phyloP scores from a whole-genome alignment of 2,797 vertebrate species.

The Sebastes oblongus region DNA sequence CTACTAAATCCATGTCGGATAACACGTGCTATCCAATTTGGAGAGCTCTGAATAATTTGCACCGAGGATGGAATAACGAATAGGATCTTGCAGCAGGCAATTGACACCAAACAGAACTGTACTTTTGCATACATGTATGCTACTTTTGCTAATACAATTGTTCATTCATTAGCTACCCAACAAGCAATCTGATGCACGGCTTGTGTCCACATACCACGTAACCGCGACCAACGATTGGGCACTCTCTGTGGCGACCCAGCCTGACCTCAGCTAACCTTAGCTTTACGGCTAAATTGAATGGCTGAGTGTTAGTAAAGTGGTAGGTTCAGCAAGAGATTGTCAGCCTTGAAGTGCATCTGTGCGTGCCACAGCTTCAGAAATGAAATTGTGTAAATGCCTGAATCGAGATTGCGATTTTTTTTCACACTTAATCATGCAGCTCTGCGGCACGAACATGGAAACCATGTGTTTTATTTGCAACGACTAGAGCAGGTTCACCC shows the following conservation, averaged over 20 bases:
- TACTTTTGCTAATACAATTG: too few species aligned
- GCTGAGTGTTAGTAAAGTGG: neutral
- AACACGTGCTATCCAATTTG: too few species aligned
- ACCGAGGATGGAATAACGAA: too few species aligned
- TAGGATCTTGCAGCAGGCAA: too few species aligned
- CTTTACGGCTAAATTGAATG: neutral
- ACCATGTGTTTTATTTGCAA: neutral
- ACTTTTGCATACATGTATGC: too few species aligned
- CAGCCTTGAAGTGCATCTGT: too few species aligned
- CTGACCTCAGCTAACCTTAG: neutral
- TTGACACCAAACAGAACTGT: too few species aligned
- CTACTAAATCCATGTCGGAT: too few species aligned
- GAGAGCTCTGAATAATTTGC: too few species aligned
- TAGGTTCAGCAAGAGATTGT: neutral
- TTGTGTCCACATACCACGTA: too few species aligned
- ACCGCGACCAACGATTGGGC: fast-evolving
- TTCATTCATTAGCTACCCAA: too few species aligned
- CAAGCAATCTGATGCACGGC: too few species aligned
- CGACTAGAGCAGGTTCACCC: neutral
- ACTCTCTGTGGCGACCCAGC: neutral
- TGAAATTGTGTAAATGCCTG: neutral
- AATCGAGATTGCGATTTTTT: neutral
- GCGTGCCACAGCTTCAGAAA: neutral
- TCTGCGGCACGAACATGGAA: neutral
- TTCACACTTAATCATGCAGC: neutral